phyloP scores from a whole-genome alignment of 1,140 invertebrate species.

The Pseudomyrmex cubaensis region DNA sequence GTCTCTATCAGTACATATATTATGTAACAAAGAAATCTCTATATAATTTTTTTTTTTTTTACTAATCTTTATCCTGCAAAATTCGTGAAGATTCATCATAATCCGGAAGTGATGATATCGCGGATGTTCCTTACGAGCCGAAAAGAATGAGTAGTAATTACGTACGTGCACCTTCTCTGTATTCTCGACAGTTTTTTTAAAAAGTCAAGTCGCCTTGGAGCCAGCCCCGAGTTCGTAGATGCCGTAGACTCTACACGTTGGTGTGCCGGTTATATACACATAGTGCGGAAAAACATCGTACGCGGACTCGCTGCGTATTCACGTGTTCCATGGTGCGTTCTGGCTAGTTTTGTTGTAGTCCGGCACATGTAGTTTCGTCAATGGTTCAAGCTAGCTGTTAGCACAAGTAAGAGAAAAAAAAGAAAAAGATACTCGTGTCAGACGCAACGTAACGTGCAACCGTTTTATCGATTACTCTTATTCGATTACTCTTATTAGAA shows the following conservation, averaged over 20 bases:
- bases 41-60: too few relatives aligned
- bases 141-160: conserved; percentile 75
- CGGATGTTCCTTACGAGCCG: conserved; percentile 46
- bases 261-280: conserved; percentile 74
- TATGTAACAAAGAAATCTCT: neutral
- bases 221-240: conserved; percentile 79
- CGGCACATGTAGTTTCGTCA: conserved; percentile 60
- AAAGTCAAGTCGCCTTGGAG: conserved; percentile 80
- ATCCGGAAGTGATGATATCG: conserved; percentile 21
- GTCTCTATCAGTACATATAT: neutral
- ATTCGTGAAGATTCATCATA: conserved; percentile 10
- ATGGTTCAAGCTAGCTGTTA: conserved; percentile 59
- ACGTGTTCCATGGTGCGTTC: conserved; percentile 48
- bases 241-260: conserved; percentile 71
- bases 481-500: conserved; percentile 67
- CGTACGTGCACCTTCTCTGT: conserved; percentile 82
- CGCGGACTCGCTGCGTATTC: conserved; percentile 61
- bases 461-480: conserved; percentile 62
- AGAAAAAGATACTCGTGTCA: conserved; percentile 36
- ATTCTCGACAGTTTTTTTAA: conserved; percentile 84
- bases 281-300: conserved; percentile 72
- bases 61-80: conserved; percentile 17
- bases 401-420: conserved; percentile 49
- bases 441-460: conserved; percentile 49
- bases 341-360: conserved; percentile 45